Base-by-base conservation (phyloP, 2,888 invertebrate genomes). In the Drosophila helvetica region DNA sequence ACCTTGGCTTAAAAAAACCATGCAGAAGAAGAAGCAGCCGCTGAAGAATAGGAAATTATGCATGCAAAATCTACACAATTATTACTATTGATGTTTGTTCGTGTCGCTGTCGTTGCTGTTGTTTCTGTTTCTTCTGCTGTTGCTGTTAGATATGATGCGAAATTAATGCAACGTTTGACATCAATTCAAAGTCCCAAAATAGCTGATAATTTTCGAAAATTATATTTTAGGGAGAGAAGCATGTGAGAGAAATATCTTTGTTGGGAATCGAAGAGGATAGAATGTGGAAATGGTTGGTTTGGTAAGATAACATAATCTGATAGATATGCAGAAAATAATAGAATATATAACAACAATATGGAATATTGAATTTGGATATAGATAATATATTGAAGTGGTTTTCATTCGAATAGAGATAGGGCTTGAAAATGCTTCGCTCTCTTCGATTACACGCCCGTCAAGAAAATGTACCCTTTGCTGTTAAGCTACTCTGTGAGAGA, bases 101-200 rank as follows among this genome's bases (percentile, higher is more conserved):
- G 52, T 67, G n/a, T 56, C 57, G 47, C 51, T 67, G n/a, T 56
- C 57, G 47, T 53, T 45, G 53, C 33, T 25, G 51, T 38, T 59
- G 48, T 71, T 57, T 19, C 54, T 60, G 52, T 69, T 68, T n/a
- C n/a, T n/a, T n/a, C n/a, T n/a, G n/a, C n/a, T n/a, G 64, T 54
- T 62, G 60, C 51, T 61, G 45, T 54, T 74, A 38, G 65, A 72
- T 70, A 69, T 80, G 78, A 88, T 80, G 70, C 72, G 59, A 88
- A 86, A 78, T 84, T 86, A 88, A 84, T 84, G 80, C 84, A 88
- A 88, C 80, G 75, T 77, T 86, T 86, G 84, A 83, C 84, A 88
- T 73, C 83, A 78, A 86, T 84, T 72, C 51, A 60, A 54, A 56
- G 62, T 17, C 38, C 48, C 33, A 43, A 55, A 51, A 56, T 50